Evolutionary conservation across 2,888 invertebrate species (phyloP), one percentile per base, ranked within the genome.

Genomic region (Platycnemis pennipes): DNA sequence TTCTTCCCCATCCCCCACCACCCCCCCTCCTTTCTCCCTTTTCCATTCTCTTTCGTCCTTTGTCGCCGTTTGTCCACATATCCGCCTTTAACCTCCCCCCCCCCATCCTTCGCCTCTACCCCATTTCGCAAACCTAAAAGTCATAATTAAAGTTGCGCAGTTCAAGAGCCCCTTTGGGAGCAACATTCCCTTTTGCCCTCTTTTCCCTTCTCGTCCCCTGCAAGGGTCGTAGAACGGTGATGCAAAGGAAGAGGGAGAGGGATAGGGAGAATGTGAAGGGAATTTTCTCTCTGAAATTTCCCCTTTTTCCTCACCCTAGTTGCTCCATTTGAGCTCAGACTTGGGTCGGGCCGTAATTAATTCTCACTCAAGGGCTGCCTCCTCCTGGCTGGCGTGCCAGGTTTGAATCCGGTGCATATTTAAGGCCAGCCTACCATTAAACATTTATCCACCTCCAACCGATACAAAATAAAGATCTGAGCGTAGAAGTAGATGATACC

Each of bases 71-170:
- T 63, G 26, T 63, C 63, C n/a, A 2, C n/a, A 63, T n/a, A 63
- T 63, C n/a, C n/a, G n/a, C n/a, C n/a, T n/a, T n/a, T n/a, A 19
- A 2, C 63, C 5, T 26, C 16, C 89, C 11, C 22, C 49, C 53
- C 53, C 1, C 42, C 16, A 2, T 8, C 31, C 13, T n/a, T 37
- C 31, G 16, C 1, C 26, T 11, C 0, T 42, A 37, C 56, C 56
- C 42, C 37, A 26, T 53, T 56, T 89, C 56, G 37, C 89, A 89
- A 89, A 56, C 56, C 19, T 56, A 42, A 89, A 53, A 56, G 89
- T 89, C 89, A 56, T 89, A 31, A 89, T 56, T 89, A 37, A 56
- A 53, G 89, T 56, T 89, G 49, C 31, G 86, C 7, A 19, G 86
- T 86, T 16, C 86, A 31, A 88, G 45, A 87, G 46, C 46, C 31